Evolutionary conservation across 2,113 vertebrate species (phyloP).

Genomic region (Carassius gibelio): DNA sequence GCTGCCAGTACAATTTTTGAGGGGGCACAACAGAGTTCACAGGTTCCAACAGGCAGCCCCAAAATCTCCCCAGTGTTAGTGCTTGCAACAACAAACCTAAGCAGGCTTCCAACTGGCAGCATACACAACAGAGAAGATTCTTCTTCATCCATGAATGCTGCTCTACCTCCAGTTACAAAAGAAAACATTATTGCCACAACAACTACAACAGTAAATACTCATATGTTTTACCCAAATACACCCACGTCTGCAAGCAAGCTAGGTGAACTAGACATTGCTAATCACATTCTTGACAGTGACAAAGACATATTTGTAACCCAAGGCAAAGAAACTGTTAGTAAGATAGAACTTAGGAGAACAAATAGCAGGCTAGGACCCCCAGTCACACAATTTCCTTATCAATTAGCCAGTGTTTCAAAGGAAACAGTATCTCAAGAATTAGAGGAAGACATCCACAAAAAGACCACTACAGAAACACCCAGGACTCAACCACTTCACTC

Average conservation of each 20-base stretch:
- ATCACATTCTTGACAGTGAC: constrained; percentile 67
- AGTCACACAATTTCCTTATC: constrained; percentile 39
- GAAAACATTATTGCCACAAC: constrained; percentile 2
- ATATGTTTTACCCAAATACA: constrained; percentile 10
- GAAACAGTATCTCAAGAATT: constrained; percentile 45
- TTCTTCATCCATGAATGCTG: constrained; percentile 64
- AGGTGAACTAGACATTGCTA: constrained; percentile 59
- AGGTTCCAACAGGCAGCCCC: constrained; percentile 20
- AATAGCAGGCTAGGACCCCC: constrained; percentile 55
- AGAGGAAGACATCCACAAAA: constrained; percentile 23
- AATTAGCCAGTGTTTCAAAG: constrained; percentile 13
- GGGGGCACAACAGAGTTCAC: constrained; percentile 32
- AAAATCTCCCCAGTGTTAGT: constrained; percentile 49
- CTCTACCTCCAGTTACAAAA: constrained; percentile 37
- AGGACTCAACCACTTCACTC: constrained; percentile 28
- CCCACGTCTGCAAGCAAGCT: constrained; percentile 39
- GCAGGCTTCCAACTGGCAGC: constrained; percentile 46
- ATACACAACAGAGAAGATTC: too few relatives aligned
- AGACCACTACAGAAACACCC: neutral
- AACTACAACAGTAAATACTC: constrained; percentile 35
- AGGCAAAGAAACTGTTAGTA: constrained; percentile 60
- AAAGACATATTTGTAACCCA: constrained; percentile 50
- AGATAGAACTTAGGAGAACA: constrained; percentile 12
- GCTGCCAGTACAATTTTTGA: constrained; percentile 22
- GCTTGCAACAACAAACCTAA: constrained; percentile 52